Evolutionary conservation across 2,113 vertebrate species (phyloP), one percentile per base, ranked within the genome.

Genomic region (Zosterops lateralis): DNA sequence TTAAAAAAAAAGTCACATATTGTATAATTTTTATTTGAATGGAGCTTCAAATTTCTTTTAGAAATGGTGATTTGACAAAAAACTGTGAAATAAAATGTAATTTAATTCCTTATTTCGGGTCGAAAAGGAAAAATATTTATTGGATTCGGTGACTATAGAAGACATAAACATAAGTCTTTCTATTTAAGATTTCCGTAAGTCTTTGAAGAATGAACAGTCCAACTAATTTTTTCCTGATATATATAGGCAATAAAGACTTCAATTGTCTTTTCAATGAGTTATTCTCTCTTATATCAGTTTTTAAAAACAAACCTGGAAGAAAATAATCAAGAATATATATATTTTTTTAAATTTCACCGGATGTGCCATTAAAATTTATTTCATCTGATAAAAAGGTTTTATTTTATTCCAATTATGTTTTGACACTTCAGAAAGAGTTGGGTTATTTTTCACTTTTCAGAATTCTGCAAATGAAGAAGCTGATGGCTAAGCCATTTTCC

Each of bases 351-450:
- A 15, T 81, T 76, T 58, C 14, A 48, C 2, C 48, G 25, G 20
- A 32, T 50, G 2, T 83, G 15, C 28, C 16, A 4, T 54, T 61
- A 70, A 94, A 88, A 85, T 73, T 21, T 8, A 74, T 54, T 64
- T 88, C 1, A 57, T 22, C 8, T 1, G 12, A 68, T 14, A 21
- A 48, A 88, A 60, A 18, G 0, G 0, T 3, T 32, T 68, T 20
- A 14, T 65, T 79, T 58, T 48, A 17, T 10, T 72, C 9, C 4
- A 74, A 9, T 71, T 56, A 25, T 29, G 29, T 65, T 85, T 86
- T 10, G 0, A 31, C 88, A 28, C 2, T 28, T 15, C 7, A 12
- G 20, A 61, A 36, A 83, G 8, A 12, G 12, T 32, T 61, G 38
- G 38, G 38, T 38, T 38, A 38, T 38, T 38, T 38, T 38, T 38